Percentiles rank a stretch among this genome's conserved stretches.
Evolutionary conservation across 2,797 vertebrate genomes (phyloP).

Genomic region (Heliangelus exortis): DNA sequence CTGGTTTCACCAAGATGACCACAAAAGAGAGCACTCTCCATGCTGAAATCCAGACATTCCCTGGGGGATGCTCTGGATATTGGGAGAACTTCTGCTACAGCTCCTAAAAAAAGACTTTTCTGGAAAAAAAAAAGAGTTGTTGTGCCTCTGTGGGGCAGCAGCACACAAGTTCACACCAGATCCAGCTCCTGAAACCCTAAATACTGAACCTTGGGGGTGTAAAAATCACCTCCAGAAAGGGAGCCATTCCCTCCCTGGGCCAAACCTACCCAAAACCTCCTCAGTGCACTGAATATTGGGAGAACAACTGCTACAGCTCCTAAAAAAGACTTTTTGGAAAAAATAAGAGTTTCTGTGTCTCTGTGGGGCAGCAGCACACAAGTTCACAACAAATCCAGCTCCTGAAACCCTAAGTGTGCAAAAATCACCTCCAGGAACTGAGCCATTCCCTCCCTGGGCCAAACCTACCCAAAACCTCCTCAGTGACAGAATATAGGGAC

Average conservation of each 20-base stretch:
- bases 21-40: not conserved
- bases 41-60: not conserved
- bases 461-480: too few species aligned
- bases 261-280: not conserved
- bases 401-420: too few species aligned
- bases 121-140: not conserved
- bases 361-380: too few species aligned
- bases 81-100: fast-evolving
- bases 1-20: not conserved
- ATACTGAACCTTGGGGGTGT: not conserved
- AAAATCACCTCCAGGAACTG: too few species aligned
- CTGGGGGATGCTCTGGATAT: not conserved
- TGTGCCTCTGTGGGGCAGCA: fast-evolving
- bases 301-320: too few species aligned
- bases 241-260: not conserved
- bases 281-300: too few species aligned
- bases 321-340: too few species aligned
- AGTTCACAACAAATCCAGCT: too few species aligned
- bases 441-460: too few species aligned
- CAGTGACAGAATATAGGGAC: too few species aligned
- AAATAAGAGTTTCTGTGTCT: too few species aligned
- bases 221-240: not conserved
- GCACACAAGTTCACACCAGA: not conserved
- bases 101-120: not conserved
- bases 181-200: fast-evolving